Evolutionary conservation across 2,797 vertebrate genomes (phyloP), one percentile per base, ranked within the genome.

Genomic region (Todus mexicanus): DNA sequence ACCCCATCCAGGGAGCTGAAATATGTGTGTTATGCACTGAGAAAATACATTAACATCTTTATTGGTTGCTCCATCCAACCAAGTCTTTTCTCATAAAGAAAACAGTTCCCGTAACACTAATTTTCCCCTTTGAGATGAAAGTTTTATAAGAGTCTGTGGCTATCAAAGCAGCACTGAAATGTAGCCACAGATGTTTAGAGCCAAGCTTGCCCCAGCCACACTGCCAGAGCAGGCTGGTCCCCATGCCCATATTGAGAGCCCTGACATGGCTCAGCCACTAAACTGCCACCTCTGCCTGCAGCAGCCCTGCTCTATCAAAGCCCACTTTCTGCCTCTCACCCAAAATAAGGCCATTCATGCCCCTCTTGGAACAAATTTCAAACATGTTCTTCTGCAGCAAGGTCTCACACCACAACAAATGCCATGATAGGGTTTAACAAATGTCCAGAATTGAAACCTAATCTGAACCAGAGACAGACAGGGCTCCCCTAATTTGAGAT

Each of bases 61-160:
- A 96, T 92, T 93, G 93, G 92, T 92, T 93, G 92, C 87, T 96
- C 90, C 59, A 96, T 84, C 73, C 93, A 96, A 95, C 84, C 45
- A 15, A 95, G 81, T 86, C 69, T 96, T 96, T 96, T 93, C 51
- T 92, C 87, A 89, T 94, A 89, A 97, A 97, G 96, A 94, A 96
- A 97, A 97, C 35, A 80, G 93, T 74, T 66, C 95, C 90, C 80
- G 3, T 97, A 96, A 95, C 92, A 97, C 61, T 95, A 96, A 97
- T 97, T 96, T 96, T 50, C 38, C 29, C 48, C 77, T 97, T 95
- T 81, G 56, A 97, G 88, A 90, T 90, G 91, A 97, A 31, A 87
- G 76, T 57, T 93, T 94, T 92, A 71, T 94, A 82, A 87, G 95
- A 95, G 69, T 84, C 94, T 74, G 12, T 84, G 80, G 88, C 94